Percentiles rank a stretch among this genome's conserved stretches.
These are phyloP conservation scores for Eristalinus aeneus DNA, from an alignment of 2,888 invertebrate genomes.

Conservation along the genomic window DNA sequence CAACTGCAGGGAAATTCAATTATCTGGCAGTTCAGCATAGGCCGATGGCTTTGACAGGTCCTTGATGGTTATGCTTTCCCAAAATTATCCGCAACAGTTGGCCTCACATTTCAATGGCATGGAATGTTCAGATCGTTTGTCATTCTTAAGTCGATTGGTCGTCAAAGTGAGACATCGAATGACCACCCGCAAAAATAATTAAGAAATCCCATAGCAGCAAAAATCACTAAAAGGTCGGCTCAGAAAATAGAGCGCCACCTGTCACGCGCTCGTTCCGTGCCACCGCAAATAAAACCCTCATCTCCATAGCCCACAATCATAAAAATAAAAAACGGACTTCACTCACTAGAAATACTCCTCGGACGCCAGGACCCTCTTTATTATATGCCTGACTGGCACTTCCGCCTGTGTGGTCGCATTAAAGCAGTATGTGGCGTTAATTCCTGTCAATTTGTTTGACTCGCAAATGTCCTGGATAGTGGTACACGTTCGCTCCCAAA, in stretches of 20 bases:
- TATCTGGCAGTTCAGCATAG: background rate
- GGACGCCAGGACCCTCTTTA: conserved; percentile 83
- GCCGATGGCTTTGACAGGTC: background rate
- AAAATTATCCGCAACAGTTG: background rate
- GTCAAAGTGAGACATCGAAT: no score
- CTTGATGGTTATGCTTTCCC: background rate
- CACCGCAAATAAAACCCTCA: background rate
- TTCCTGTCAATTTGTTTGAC: conserved; percentile 78
- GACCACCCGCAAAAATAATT: background rate
- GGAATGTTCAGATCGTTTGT: background rate
- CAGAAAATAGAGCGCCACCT: background rate
- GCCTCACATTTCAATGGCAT: background rate
- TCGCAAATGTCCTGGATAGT: conserved; percentile 82
- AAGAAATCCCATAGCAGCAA: background rate
- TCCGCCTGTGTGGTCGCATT: conserved; percentile 75
- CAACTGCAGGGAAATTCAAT: background rate
- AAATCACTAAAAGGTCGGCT: background rate
- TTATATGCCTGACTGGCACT: conserved; percentile 82
- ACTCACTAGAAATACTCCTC: conserved; percentile 85
- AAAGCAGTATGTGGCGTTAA: conserved; percentile 81
- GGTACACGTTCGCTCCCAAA: conserved; percentile 82
- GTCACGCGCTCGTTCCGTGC: background rate
- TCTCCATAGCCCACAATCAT: conserved; percentile 2
- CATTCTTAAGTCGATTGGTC: background rate
- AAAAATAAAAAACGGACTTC: background rate